These are phyloP conservation scores for Loris lydekkerianus DNA, from an alignment of 2,797 vertebrate genomes.

Conservation along the genomic window DNA sequence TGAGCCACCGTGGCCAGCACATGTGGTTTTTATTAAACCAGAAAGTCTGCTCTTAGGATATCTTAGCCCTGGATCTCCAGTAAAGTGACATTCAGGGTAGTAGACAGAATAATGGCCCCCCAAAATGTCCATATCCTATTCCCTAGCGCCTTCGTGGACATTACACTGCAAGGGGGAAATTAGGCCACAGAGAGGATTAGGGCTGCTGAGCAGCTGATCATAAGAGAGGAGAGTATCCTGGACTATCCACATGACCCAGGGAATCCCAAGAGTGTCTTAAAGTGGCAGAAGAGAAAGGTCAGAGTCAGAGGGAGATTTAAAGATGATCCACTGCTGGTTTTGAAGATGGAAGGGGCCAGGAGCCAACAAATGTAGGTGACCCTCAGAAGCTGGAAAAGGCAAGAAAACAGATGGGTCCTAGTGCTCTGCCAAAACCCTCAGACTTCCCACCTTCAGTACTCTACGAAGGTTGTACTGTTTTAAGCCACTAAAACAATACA, in stretches of 20 bases:
- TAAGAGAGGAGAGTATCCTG: neutral
- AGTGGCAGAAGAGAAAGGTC: neutral
- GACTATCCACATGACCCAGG: neutral
- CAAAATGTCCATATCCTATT: neutral
- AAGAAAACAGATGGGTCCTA: neutral
- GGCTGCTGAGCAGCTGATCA: neutral
- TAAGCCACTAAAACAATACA: neutral
- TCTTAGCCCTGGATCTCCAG: neutral
- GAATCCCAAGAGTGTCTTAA: neutral
- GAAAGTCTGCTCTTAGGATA: neutral
- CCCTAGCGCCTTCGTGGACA: neutral
- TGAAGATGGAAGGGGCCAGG: neutral
- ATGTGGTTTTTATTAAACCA: constrained; percentile 4
- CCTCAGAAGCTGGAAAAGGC: neutral
- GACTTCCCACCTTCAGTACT: neutral
- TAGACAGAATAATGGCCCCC: neutral
- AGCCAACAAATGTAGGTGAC: neutral
- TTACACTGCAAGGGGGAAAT: neutral
- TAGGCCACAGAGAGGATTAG: neutral
- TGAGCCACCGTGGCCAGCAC: neutral
- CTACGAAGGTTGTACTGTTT: neutral
- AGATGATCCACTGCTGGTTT: neutral
- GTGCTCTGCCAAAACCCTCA: neutral
- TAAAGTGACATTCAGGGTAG: neutral
- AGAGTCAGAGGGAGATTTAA: neutral